Conservation (phyloP, 2,888 invertebrate genomes). For the Anarsia innoxiella region DNA sequence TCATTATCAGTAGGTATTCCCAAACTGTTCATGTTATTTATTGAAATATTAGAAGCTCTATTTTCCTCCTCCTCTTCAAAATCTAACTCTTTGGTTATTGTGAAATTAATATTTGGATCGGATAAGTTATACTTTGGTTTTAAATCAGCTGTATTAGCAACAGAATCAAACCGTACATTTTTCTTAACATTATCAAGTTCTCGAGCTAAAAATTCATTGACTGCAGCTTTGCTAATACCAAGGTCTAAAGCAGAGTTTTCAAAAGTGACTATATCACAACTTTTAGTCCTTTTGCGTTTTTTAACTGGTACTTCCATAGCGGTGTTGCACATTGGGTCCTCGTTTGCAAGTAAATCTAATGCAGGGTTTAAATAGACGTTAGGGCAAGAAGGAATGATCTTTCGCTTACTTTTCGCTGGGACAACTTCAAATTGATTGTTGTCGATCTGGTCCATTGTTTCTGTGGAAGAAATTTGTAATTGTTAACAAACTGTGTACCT, state of each 20-base stretch:
- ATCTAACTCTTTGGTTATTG: too few species aligned
- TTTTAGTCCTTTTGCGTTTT: constrained; percentile 54
- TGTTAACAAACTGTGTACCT: too few species aligned
- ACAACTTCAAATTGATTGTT: constrained; percentile 68
- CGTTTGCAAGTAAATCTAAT: constrained; percentile 58
- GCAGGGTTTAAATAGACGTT: constrained; percentile 66
- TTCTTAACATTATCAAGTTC: constrained; percentile 63
- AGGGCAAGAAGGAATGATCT: constrained; percentile 44
- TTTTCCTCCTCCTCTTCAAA: too few species aligned
- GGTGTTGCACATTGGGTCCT: constrained; percentile 67
- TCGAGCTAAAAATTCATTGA: constrained; percentile 51
- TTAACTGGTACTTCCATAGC: constrained; percentile 65
- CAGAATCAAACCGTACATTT: constrained; percentile 28
- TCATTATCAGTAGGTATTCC: too few species aligned
- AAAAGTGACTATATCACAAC: constrained; percentile 52
- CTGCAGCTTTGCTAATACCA: constrained; percentile 47
- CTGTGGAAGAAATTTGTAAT: too few species aligned
- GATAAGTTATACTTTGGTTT: too few species aligned
- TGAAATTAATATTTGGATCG: too few species aligned
- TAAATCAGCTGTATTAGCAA: too few species aligned
- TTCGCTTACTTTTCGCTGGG: constrained; percentile 53
- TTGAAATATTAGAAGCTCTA: too few species aligned
- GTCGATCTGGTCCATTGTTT: constrained; percentile 56
- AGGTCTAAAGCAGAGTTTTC: constrained; percentile 63
- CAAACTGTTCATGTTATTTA: too few species aligned